Evolutionary conservation across 1,140 invertebrate genomes (phyloP).

Genomic region (Drosophila santomea): DNA sequence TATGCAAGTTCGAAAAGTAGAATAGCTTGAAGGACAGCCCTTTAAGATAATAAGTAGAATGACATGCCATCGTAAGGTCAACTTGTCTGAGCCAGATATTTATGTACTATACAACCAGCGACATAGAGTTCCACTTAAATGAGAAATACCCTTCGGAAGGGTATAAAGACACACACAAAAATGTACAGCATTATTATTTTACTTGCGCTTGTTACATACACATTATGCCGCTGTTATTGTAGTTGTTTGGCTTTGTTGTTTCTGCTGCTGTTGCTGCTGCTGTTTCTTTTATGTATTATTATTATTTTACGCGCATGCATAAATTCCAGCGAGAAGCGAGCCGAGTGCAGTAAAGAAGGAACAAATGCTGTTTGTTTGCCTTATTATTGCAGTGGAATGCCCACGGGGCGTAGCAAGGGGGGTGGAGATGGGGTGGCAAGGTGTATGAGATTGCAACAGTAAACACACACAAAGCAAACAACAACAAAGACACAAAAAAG

Average conservation of each 20-base stretch:
- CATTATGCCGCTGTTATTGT: constrained; percentile 25
- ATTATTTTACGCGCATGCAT: constrained; percentile 74
- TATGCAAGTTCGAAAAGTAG: no score
- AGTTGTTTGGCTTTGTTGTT: constrained; percentile 25
- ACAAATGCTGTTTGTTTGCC: constrained; percentile 44
- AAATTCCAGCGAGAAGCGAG: constrained; percentile 43
- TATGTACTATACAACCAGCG: background rate
- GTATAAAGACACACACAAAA: constrained; percentile 35
- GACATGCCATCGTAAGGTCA: background rate
- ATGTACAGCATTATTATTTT: constrained; percentile 48
- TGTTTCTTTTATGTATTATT: constrained; percentile 52
- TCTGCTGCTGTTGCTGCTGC: background rate
- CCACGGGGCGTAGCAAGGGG: background rate
- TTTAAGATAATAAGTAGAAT: background rate
- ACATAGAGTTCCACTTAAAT: background rate
- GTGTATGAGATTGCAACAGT: constrained; percentile 67
- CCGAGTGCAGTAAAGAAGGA: constrained; percentile 35
- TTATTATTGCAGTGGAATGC: constrained; percentile 47
- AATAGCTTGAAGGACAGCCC: no score
- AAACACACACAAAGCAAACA: constrained; percentile 55
- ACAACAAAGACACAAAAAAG: constrained; percentile 60
- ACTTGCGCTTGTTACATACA: constrained; percentile 45
- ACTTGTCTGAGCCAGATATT: no score
- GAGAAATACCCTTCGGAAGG: constrained; percentile 1
- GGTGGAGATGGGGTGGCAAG: background rate